Conservation (phyloP, 2,797 vertebrate genomes). For the Zalophus californianus region DNA sequence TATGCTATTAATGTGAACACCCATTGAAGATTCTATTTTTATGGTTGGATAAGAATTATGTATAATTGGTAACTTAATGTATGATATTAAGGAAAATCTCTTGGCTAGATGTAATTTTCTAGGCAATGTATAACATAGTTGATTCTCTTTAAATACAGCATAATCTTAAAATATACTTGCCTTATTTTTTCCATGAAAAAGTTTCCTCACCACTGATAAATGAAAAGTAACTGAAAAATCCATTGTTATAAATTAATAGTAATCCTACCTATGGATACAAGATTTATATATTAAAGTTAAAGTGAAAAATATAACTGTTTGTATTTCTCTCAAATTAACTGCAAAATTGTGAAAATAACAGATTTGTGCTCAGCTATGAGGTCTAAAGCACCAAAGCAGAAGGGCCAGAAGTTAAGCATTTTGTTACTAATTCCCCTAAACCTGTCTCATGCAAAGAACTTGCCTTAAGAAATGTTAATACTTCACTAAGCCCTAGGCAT, state of each 20-base stretch:
- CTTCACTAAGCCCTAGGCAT: conserved; percentile 48
- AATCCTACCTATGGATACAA: background rate
- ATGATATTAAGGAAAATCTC: background rate
- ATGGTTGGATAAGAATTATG: background rate
- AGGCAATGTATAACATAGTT: background rate
- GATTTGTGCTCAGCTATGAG: background rate
- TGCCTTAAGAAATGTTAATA: conserved; percentile 59
- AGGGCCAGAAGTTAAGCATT: background rate
- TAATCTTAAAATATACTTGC: conserved; percentile 24
- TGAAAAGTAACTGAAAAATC: conserved; percentile 14
- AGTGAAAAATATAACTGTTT: background rate
- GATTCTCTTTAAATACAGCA: background rate
- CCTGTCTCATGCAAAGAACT: conserved; percentile 5
- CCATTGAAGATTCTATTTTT: background rate
- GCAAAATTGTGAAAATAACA: conserved; percentile 32
- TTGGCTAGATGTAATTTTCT: background rate
- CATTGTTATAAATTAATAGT: background rate
- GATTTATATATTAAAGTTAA: conserved; percentile 3
- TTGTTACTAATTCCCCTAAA: conserved; percentile 13
- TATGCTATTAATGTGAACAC: background rate
- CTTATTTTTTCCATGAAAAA: background rate
- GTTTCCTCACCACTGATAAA: background rate
- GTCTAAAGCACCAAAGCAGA: conserved; percentile 27
- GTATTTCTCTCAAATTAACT: conserved; percentile 66
- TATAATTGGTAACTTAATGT: background rate